phyloP scores from a whole-genome alignment of 92 coral and sea anemone genomes.

The Porites evermanni region DNA sequence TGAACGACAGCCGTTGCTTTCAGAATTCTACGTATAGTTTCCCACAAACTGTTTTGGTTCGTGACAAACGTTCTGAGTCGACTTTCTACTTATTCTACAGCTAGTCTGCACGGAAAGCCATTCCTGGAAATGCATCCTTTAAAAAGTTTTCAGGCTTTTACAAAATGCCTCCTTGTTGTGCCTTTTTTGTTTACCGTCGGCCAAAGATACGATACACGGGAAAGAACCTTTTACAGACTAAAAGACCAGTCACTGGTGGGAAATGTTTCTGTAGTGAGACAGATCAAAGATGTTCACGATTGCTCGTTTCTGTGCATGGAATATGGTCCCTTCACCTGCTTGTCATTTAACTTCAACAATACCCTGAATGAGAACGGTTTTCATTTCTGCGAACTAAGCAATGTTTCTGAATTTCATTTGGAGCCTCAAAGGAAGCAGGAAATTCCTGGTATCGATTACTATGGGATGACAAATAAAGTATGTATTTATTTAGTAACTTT shows the following conservation, averaged over 20 bases:
- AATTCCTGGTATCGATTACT: neutral
- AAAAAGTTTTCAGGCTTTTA: neutral
- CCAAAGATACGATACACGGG: neutral
- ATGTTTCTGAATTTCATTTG: neutral
- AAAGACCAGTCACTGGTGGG: neutral
- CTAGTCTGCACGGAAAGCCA: neutral
- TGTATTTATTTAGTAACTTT: neutral
- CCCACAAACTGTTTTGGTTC: too few relatives aligned
- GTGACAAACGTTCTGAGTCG: too few relatives aligned
- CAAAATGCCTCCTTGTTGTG: neutral
- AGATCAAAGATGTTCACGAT: neutral
- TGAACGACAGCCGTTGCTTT: too few relatives aligned
- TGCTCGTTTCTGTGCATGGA: constrained; percentile 5
- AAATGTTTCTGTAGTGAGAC: neutral
- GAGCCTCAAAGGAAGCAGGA: constrained; percentile 1
- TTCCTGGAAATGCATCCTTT: neutral
- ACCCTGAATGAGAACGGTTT: neutral
- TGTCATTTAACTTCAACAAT: constrained; percentile 3
- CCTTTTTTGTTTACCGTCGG: neutral
- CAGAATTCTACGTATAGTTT: too few relatives aligned
- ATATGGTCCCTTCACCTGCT: neutral
- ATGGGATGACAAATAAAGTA: constrained; percentile 5
- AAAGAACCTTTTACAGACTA: constrained; percentile 5
- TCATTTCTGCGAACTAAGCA: neutral
- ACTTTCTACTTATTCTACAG: too few relatives aligned